Percentiles rank a stretch among this genome's conserved stretches.
Conservation (phyloP, 2,888 invertebrate genomes). For the Axea sp. region DNA sequence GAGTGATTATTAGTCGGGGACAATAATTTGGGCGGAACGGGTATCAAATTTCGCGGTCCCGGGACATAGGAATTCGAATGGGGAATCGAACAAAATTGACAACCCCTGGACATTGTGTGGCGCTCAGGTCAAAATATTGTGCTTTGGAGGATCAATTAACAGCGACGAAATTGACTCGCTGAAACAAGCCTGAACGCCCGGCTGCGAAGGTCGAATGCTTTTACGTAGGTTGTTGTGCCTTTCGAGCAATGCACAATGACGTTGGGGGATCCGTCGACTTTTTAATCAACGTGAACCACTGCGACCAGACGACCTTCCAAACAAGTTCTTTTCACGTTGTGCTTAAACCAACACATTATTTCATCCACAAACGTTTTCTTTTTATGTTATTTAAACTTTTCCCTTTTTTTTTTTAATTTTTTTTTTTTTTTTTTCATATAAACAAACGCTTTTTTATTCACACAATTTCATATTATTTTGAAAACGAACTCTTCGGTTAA, state of each 20-base stretch:
- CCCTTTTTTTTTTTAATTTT: no score
- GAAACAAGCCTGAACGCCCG: slow-evolving; percentile 32
- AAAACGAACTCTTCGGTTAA: no score
- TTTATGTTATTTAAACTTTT: background rate
- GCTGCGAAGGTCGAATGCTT: slow-evolving; percentile 36
- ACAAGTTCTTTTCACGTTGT: slow-evolving; percentile 63
- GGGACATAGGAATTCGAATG: background rate
- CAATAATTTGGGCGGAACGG: no score
- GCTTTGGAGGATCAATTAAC: slow-evolving; percentile 40
- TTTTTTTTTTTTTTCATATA: slow-evolving; percentile 49
- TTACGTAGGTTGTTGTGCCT: slow-evolving; percentile 35
- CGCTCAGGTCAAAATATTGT: slow-evolving; percentile 1
- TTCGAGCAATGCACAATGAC: slow-evolving; percentile 39
- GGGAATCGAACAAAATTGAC: background rate
- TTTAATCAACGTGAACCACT: slow-evolving; percentile 48
- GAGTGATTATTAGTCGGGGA: no score
- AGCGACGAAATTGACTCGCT: slow-evolving; percentile 42
- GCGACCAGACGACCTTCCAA: slow-evolving; percentile 68
- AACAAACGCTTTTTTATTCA: slow-evolving; percentile 61
- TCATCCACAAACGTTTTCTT: slow-evolving; percentile 57
- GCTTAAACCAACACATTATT: slow-evolving; percentile 35
- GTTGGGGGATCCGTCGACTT: slow-evolving; percentile 41
- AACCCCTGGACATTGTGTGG: slow-evolving; percentile 4
- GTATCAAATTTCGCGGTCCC: background rate
- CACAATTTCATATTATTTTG: no score